Evolutionary conservation across 1,140 invertebrate genomes (phyloP), one percentile per base, ranked within the genome.

Genomic region (Agrypnia vestita): DNA sequence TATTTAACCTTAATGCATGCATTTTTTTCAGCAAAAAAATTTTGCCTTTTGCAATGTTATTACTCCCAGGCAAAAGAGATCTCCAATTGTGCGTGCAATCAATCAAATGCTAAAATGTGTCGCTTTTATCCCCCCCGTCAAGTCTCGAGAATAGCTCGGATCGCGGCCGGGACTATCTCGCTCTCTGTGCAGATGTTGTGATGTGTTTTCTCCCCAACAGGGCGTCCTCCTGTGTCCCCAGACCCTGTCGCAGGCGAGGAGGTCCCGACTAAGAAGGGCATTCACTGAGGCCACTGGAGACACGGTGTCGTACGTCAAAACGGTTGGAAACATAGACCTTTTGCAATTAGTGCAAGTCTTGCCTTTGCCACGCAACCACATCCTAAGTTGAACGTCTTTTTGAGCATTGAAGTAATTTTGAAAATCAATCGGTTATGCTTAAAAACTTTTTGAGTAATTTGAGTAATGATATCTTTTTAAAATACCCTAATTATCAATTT

Each of bases 281-380:
- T 94, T 95, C 90, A 96, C 95, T 87, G 95, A 96, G 89, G 95
- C 95, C 85, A 95, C 95, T 85, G 93, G 94, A 89, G 95, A 96
- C 90, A 95, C 94, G 86, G 93, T 96, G 89, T 93, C 92, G 91
- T 94, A 95, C 92, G 94, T 94, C 90, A 95, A 94, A 94, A 95
- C 94, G 94, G 95, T 96, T 93, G 92, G 88, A 85, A 78, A 78
- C 71, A 43, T 61, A 43, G 19, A 19, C 44, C 19, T 72, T 59
- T 78, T n/a, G 75, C 73, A 59, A 0, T 21, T 75, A 75, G 73
- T 59, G 73, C 73, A 61, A 75, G 49, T 59, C 21, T 53, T 75
- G 69, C 49, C 69, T 73, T 19, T 49, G 49, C 69, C 47, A 73
- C 51, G 69, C 69, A 25, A n/a, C 49, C 69, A 73, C 21, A 69